Percentiles rank a stretch among this genome's conserved stretches.
These are phyloP conservation scores for Drosophila ochracea DNA, from an alignment of 2,888 invertebrate species.

Conservation along the genomic window DNA sequence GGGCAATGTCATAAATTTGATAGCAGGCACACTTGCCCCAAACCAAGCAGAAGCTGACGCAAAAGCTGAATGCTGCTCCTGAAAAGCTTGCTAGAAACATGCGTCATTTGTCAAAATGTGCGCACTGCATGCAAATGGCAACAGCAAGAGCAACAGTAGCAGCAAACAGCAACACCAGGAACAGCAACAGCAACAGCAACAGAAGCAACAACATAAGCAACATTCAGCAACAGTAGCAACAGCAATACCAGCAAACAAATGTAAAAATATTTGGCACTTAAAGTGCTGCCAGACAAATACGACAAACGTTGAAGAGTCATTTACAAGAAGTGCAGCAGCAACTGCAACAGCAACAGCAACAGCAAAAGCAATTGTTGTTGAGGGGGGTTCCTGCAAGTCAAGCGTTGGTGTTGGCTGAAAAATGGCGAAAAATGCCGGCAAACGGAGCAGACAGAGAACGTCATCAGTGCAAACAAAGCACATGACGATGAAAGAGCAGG, in stretches of 20 bases:
- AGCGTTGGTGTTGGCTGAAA: slow-evolving; percentile 58
- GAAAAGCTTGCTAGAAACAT: slow-evolving; percentile 31
- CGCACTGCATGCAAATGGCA: slow-evolving; percentile 45
- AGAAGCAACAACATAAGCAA: slow-evolving; percentile 14
- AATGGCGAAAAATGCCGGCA: slow-evolving; percentile 66
- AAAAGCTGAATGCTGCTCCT: not conserved
- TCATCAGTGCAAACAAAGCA: slow-evolving; percentile 66
- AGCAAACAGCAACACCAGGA: slow-evolving; percentile 18
- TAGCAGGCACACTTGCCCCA: slow-evolving; percentile 40
- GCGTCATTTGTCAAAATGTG: slow-evolving; percentile 56
- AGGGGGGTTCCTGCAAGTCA: slow-evolving; percentile 40
- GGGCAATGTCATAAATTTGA: slow-evolving; percentile 64
- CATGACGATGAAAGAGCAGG: slow-evolving; percentile 33
- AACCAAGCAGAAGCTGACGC: slow-evolving; percentile 8
- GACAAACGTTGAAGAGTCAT: slow-evolving; percentile 79
- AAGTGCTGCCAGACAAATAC: slow-evolving; percentile 79
- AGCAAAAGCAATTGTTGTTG: slow-evolving; percentile 23
- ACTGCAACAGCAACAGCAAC: slow-evolving; percentile 24
- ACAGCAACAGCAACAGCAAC: slow-evolving; percentile 19
- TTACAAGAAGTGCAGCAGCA: slow-evolving; percentile 70
- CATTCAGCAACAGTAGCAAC: slow-evolving; percentile 11
- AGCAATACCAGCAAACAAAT: slow-evolving; percentile 63
- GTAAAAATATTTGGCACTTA: slow-evolving; percentile 79
- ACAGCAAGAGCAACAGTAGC: slow-evolving; percentile 19
- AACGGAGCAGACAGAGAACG: slow-evolving; percentile 68